These are phyloP conservation scores for Brachionus asplanchnoidis DNA, from an alignment of 1,140 invertebrate genomes.

Conservation along the genomic window DNA sequence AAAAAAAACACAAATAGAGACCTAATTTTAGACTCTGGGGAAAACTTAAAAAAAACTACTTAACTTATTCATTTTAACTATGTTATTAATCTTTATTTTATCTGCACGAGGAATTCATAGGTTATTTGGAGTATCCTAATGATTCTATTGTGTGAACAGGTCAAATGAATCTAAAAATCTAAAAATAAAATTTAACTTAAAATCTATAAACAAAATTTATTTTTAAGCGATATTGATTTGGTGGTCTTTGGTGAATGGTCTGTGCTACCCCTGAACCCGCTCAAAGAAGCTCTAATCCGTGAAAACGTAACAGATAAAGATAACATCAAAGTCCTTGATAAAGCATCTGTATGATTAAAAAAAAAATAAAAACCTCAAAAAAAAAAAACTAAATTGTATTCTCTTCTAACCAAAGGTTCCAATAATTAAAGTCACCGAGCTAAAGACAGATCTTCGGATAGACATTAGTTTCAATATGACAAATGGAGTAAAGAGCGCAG, in stretches of 20 bases:
- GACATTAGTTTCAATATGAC: slow-evolving; percentile 98
- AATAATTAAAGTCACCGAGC: slow-evolving; percentile 94
- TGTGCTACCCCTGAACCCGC: not conserved
- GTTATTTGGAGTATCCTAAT: too few relatives aligned
- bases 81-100: too few relatives aligned
- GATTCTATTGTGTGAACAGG: too few relatives aligned
- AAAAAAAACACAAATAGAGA: too few relatives aligned
- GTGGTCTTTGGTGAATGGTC: slow-evolving; percentile 88
- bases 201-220: not conserved
- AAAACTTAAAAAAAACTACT: too few relatives aligned
- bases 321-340: slow-evolving; percentile 32
- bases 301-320: slow-evolving; percentile 44
- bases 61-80: too few relatives aligned
- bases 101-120: too few relatives aligned
- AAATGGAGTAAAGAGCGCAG: slow-evolving; percentile 86
- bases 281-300: slow-evolving; percentile 16
- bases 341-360: slow-evolving; percentile 49
- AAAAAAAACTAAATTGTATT: not conserved
- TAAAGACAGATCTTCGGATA: slow-evolving; percentile 81
- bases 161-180: not conserved
- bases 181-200: not conserved
- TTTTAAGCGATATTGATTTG: slow-evolving; percentile 85
- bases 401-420: slow-evolving; percentile 63
- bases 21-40: too few relatives aligned
- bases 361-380: not conserved